These are phyloP conservation scores for Trichogramma pretiosum DNA, from an alignment of 1,140 invertebrate species.

Conservation along the genomic window DNA sequence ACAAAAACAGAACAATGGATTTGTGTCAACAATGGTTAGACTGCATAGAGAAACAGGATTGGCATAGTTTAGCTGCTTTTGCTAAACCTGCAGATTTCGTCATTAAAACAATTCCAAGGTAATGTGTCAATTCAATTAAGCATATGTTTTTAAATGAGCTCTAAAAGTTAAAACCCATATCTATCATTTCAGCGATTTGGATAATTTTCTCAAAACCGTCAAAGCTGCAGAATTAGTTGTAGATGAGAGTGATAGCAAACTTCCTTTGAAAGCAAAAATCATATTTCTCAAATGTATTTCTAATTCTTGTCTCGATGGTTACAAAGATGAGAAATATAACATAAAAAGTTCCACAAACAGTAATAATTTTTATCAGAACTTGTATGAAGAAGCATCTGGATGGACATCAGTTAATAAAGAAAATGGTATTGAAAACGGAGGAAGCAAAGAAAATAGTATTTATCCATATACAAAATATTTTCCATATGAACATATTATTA, in stretches of 20 bases:
- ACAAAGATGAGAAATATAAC: constrained; percentile 18
- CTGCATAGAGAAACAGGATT: constrained; percentile 19
- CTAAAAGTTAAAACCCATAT: neutral
- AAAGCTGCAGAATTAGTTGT: constrained; percentile 30
- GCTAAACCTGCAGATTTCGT: constrained; percentile 26
- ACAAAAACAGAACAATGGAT: too few relatives aligned
- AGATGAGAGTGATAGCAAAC: constrained; percentile 5
- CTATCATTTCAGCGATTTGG: constrained; percentile 23
- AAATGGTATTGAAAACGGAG: too few relatives aligned
- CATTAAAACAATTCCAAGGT: constrained; percentile 21
- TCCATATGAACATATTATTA: constrained; percentile 28
- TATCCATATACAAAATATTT: constrained; percentile 23
- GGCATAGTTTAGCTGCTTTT: constrained; percentile 21
- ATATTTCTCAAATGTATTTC: constrained; percentile 31
- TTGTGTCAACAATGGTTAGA: constrained; percentile 5
- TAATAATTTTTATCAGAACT: constrained; percentile 8
- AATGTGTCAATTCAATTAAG: constrained; percentile 2
- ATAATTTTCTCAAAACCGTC: constrained; percentile 20
- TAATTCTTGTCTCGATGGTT: constrained; percentile 30
- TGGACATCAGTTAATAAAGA: too few relatives aligned
- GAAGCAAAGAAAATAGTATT: constrained; percentile 4
- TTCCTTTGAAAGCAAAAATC: constrained; percentile 24
- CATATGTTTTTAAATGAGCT: neutral
- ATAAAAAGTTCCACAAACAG: constrained; percentile 6
- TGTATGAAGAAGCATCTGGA: constrained; percentile 7